phyloP scores from a whole-genome alignment of 1,140 invertebrate species.

The Anadara kagoshimensis region DNA sequence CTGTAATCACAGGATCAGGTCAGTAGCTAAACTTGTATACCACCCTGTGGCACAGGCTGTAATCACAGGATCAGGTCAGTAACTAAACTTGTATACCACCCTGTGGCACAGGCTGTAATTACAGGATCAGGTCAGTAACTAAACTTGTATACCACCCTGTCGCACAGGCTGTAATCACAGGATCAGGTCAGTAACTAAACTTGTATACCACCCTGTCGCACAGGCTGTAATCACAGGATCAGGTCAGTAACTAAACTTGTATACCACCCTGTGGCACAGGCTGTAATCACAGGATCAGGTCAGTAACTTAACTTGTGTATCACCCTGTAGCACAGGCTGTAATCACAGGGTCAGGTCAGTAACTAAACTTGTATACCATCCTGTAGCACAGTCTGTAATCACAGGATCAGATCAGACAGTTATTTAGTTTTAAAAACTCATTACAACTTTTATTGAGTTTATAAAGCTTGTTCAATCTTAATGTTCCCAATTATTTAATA shows the following conservation, averaged over 20 bases:
- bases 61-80: conserved; percentile 64
- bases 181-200: conserved; percentile 59
- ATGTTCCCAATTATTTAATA: too few species aligned
- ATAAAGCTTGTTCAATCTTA: too few species aligned
- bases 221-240: conserved; percentile 56
- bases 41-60: conserved; percentile 38
- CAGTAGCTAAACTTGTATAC: conserved; percentile 53
- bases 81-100: conserved; percentile 48
- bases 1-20: conserved; percentile 63
- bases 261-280: conserved; percentile 37
- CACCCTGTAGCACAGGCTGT: conserved; percentile 38
- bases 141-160: conserved; percentile 45
- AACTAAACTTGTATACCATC: conserved; percentile 48
- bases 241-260: conserved; percentile 58
- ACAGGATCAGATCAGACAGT: conserved; percentile 63
- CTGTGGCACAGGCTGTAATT: conserved; percentile 40
- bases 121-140: conserved; percentile 63
- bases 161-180: conserved; percentile 51
- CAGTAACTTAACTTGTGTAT: conserved; percentile 53
- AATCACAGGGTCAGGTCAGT: conserved; percentile 64
- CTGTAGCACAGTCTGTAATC: conserved; percentile 40
- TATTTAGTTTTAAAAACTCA: too few species aligned
- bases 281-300: conserved; percentile 63
- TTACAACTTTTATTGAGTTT: too few species aligned
- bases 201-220: conserved; percentile 43